Conservation (phyloP, 2,113 vertebrate species). For the Raja brachyura region DNA sequence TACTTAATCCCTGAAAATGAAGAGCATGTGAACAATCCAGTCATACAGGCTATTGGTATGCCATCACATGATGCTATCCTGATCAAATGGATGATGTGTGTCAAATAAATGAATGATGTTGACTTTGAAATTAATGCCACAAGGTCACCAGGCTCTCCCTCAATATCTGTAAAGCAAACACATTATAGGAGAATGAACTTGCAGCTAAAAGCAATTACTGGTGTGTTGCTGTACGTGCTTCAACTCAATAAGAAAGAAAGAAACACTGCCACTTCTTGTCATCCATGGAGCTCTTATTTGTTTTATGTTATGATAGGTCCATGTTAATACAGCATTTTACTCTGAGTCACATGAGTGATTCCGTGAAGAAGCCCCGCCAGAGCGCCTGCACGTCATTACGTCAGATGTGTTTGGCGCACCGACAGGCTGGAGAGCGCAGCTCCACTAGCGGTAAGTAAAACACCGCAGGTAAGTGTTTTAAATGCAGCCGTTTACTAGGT, state of each 20-base stretch:
- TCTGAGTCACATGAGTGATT: too few relatives aligned
- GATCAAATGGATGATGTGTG: slow-evolving; percentile 19
- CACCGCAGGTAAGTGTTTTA: too few relatives aligned
- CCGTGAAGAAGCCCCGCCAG: too few relatives aligned
- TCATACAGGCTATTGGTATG: background rate
- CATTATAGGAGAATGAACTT: background rate
- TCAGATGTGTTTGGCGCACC: too few relatives aligned
- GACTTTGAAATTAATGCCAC: background rate
- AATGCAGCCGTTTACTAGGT: too few relatives aligned
- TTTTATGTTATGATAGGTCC: too few relatives aligned
- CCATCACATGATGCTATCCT: background rate
- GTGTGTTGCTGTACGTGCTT: background rate
- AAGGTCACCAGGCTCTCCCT: background rate
- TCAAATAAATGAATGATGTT: slow-evolving; percentile 16
- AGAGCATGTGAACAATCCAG: background rate
- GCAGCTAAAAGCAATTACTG: background rate
- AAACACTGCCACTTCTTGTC: background rate
- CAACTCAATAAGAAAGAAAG: background rate
- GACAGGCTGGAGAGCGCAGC: too few relatives aligned
- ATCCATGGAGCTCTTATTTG: background rate
- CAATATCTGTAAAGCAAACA: background rate
- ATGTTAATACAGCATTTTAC: background rate
- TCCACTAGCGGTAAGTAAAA: too few relatives aligned
- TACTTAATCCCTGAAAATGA: background rate
- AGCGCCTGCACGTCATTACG: too few relatives aligned